A percentile compares a stretch with the other conserved stretches of the same genome.
These are phyloP conservation scores for Harpagus bidentatus DNA, from an alignment of 2,113 vertebrate species.

Conservation along the genomic window DNA sequence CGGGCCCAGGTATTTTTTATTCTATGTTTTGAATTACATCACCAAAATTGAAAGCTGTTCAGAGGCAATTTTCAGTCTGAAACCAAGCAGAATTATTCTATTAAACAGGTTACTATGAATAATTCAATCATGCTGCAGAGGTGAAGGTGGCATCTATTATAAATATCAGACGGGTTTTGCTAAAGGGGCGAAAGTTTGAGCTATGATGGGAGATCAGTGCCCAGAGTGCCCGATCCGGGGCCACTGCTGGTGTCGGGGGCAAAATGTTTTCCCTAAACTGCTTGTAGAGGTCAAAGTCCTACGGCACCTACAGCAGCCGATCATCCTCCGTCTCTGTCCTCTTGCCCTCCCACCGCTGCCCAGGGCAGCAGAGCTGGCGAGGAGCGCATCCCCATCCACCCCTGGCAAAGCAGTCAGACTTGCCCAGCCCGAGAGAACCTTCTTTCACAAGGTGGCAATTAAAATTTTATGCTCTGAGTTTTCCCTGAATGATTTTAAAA, in stretches of 20 bases:
- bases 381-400: not conserved
- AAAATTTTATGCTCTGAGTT: slow-evolving; percentile 65
- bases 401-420: not conserved
- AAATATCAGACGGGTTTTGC: not conserved
- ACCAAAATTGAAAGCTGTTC: not conserved
- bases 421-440: not conserved
- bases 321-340: not conserved
- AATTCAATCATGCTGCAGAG: not conserved
- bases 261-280: not conserved
- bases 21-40: not conserved
- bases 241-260: not conserved
- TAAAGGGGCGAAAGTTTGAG: not conserved
- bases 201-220: not conserved
- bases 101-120: not conserved
- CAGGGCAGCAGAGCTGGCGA: not conserved
- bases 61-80: not conserved
- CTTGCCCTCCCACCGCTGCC: not conserved
- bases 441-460: slow-evolving; percentile 47
- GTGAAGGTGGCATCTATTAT: not conserved
- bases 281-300: not conserved
- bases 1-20: accelerated
- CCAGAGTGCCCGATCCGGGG: accelerated
- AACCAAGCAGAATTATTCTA: not conserved
- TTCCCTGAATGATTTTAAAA: slow-evolving; percentile 59
- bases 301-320: not conserved